phyloP scores from a whole-genome alignment of 2,888 invertebrate species.

The Epistrophella euchroma region DNA sequence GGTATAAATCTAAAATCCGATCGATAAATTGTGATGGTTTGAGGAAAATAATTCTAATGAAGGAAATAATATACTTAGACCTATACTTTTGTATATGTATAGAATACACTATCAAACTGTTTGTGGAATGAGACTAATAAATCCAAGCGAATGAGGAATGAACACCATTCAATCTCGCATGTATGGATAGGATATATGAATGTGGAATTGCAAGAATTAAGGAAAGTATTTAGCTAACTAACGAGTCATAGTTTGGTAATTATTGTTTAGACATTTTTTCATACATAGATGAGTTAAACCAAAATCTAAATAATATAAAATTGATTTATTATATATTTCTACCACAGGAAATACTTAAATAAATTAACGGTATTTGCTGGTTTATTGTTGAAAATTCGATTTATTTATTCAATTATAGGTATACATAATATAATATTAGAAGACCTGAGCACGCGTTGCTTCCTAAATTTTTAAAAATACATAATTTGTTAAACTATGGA shows the following conservation, averaged over 20 bases:
- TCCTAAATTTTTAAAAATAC: too few species aligned
- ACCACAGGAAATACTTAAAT: not conserved
- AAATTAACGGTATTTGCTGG: not conserved
- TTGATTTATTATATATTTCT: not conserved
- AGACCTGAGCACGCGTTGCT: too few species aligned
- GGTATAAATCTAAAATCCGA: slow-evolving; percentile 58
- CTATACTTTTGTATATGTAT: too few species aligned
- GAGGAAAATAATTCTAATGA: not conserved
- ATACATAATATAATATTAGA: too few species aligned
- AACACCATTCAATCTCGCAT: slow-evolving; percentile 21
- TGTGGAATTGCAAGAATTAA: slow-evolving; percentile 54
- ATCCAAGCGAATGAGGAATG: slow-evolving; percentile 45
- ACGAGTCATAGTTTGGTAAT: slow-evolving; percentile 44
- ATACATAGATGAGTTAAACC: not conserved
- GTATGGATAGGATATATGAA: not conserved
- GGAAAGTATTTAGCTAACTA: slow-evolving; percentile 55
- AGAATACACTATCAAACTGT: slow-evolving; percentile 24
- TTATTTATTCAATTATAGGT: too few species aligned
- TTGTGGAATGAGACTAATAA: slow-evolving; percentile 43
- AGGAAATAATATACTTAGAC: slow-evolving; percentile 6
- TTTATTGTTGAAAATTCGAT: too few species aligned
- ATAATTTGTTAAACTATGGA: too few species aligned
- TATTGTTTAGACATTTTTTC: slow-evolving; percentile 15
- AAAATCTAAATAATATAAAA: not conserved
- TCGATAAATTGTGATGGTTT: slow-evolving; percentile 39